A percentile compares a stretch with the other conserved stretches of the same genome.
These are phyloP conservation scores for Eurytoma adleriae DNA, from an alignment of 2,888 invertebrate species.

Conservation along the genomic window DNA sequence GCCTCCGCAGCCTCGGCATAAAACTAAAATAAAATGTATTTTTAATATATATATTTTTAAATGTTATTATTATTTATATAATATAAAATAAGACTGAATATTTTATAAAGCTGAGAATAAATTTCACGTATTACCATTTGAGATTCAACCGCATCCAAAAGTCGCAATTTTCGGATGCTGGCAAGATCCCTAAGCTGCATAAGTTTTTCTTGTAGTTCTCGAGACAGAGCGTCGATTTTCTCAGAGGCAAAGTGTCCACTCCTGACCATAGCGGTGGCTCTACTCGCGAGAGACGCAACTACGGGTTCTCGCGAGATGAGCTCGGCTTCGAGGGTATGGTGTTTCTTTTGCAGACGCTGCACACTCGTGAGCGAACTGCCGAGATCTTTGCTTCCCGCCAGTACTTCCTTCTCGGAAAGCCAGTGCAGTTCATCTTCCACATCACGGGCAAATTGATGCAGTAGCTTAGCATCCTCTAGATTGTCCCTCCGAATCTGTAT, in stretches of 20 bases:
- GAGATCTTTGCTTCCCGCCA: constrained; percentile 84
- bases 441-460: constrained; percentile 94
- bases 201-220: constrained; percentile 84
- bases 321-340: constrained; percentile 93
- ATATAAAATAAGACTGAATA: not conserved
- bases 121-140: constrained; percentile 80
- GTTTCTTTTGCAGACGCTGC: constrained; percentile 94
- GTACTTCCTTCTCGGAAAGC: constrained; percentile 87
- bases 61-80: not conserved
- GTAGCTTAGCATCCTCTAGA: constrained; percentile 90
- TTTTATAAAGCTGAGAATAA: too few species aligned
- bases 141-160: constrained; percentile 89
- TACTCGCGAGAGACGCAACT: constrained; percentile 83
- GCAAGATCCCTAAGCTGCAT: constrained; percentile 85
- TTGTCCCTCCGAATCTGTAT: constrained; percentile 94
- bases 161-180: constrained; percentile 82
- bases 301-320: constrained; percentile 91
- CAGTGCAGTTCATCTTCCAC: constrained; percentile 95
- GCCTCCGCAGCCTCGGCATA: constrained; percentile 94
- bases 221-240: constrained; percentile 83
- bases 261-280: constrained; percentile 88
- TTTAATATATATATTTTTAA: not conserved
- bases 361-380: constrained; percentile 85
- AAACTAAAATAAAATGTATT: constrained; percentile 75
- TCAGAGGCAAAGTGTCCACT: constrained; percentile 91